phyloP scores from a whole-genome alignment of 2,888 invertebrate genomes.

The Torymus auratus region DNA sequence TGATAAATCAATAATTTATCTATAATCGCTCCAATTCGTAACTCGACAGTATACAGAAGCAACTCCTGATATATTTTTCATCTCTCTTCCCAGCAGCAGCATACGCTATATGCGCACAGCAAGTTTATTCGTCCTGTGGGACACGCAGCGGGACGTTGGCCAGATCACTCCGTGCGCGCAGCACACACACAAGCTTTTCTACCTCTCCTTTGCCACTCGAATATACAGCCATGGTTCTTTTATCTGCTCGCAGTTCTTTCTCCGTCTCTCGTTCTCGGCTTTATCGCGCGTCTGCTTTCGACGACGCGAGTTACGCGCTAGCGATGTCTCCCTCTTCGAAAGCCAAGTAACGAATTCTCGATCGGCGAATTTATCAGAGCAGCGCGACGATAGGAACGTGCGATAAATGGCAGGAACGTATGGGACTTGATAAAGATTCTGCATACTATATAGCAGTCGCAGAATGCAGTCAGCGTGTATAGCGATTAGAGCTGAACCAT shows the following conservation, averaged over 20 bases:
- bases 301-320: slow-evolving; percentile 16
- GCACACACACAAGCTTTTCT: too few relatives aligned
- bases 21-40: too few relatives aligned
- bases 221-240: too few relatives aligned
- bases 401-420: slow-evolving; percentile 33
- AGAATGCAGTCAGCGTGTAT: too few relatives aligned
- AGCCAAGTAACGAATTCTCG: background rate
- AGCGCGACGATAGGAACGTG: slow-evolving; percentile 33
- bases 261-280: background rate
- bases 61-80: background rate
- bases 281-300: slow-evolving; percentile 5
- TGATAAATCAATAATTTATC: too few relatives aligned
- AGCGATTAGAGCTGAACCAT: too few relatives aligned
- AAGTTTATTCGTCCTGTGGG: slow-evolving; percentile 23
- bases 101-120: background rate
- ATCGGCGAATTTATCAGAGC: slow-evolving; percentile 42
- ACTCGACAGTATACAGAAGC: too few relatives aligned
- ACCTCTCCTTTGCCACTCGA: too few relatives aligned
- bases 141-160: background rate
- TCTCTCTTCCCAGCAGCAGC: background rate
- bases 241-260: background rate
- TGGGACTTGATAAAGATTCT: slow-evolving; percentile 21
- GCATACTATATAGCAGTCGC: too few relatives aligned
- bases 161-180: background rate
- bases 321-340: background rate